Conservation (phyloP, 2,797 vertebrate genomes). For the Pseudochaenichthys georgianus region DNA sequence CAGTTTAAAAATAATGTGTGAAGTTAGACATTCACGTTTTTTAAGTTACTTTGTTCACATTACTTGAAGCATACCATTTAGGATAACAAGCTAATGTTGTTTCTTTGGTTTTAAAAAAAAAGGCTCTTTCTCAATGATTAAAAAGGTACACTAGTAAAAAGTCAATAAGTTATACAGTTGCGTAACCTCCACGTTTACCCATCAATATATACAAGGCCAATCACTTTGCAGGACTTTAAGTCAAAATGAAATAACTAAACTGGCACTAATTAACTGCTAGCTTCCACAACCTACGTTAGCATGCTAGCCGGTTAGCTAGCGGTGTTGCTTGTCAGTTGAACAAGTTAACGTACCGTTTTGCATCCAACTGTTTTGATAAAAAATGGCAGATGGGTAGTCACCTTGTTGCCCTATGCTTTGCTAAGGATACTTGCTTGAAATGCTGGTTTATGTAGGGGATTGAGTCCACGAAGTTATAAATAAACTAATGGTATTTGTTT, state of each 20-base stretch:
- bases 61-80: neutral
- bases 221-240: neutral
- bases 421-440: no score
- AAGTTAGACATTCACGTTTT: neutral
- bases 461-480: neutral
- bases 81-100: neutral
- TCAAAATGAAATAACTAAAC: no score
- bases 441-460: neutral
- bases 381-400: no score
- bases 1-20: neutral
- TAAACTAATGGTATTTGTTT: neutral
- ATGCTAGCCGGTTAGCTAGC: neutral
- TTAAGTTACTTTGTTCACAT: neutral
- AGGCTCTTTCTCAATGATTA: neutral
- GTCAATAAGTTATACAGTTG: no score
- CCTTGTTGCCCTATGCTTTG: neutral
- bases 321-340: neutral
- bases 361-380: neutral
- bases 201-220: rapidly evolving
- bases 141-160: neutral
- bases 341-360: neutral
- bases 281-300: neutral
- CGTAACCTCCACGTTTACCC: neutral
- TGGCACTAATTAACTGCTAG: neutral
- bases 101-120: neutral